A percentile compares a stretch with the other conserved stretches of the same genome.
phyloP scores from a whole-genome alignment of 2,888 invertebrate species.

The Enoplolaimus lenunculus region DNA sequence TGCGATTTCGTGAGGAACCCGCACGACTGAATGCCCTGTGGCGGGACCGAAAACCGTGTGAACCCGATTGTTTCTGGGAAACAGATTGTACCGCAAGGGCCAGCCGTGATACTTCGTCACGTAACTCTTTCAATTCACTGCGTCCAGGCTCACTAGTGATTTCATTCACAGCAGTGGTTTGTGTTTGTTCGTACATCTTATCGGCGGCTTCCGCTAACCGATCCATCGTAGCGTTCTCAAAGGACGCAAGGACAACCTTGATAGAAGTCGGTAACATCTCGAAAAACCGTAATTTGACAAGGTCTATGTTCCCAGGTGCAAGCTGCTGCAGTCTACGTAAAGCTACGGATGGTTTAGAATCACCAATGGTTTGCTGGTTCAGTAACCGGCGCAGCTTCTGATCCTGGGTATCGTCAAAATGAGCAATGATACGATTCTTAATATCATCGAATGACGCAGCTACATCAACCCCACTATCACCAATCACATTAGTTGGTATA shows the following conservation, averaged over 20 bases:
- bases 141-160: neutral
- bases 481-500: slow-evolving; percentile 6
- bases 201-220: slow-evolving; percentile 9
- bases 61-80: neutral
- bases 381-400: slow-evolving; percentile 1
- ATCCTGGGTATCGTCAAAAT: slow-evolving; percentile 7
- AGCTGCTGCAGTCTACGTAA: slow-evolving; percentile 1
- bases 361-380: slow-evolving; percentile 10
- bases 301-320: slow-evolving; percentile 6
- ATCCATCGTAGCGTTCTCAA: slow-evolving; percentile 12
- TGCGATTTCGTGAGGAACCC: neutral
- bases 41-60: neutral
- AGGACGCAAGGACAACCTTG: slow-evolving; percentile 3
- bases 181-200: neutral
- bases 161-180: neutral
- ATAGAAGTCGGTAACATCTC: slow-evolving; percentile 13
- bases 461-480: slow-evolving; percentile 6
- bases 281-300: slow-evolving; percentile 9
- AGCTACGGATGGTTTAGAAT: slow-evolving; percentile 7
- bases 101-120: neutral
- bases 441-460: neutral
- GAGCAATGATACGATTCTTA: slow-evolving; percentile 1
- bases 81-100: neutral
- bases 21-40: neutral
- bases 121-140: neutral